Base-by-base conservation (phyloP, 1,140 invertebrate genomes). In the Anastatus disparis region DNA sequence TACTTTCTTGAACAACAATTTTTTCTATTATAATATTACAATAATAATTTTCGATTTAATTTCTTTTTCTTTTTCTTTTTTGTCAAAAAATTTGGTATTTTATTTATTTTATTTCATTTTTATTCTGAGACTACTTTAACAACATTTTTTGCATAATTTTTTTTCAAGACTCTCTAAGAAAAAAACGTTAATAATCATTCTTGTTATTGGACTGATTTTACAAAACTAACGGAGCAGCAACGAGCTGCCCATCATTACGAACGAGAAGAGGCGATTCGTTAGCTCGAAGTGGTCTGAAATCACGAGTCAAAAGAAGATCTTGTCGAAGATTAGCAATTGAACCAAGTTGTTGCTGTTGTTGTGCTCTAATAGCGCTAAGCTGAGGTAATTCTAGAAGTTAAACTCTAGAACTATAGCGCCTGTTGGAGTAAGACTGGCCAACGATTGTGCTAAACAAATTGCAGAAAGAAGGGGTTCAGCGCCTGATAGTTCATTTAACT, bases 341-440 rank as follows among this genome's bases (percentile, higher is more conserved):
- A 17, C 42, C 38, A 35, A 26, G 56, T n/a, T n/a, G n/a, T 8
- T 40, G 31, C 26, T 69, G 67, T 20, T 53, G 68, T n/a, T 52
- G 24, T 4, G 12, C 6, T 35, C 58, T 40, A 13, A 29, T 9
- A 2, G 40, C 35, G 15, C 24, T 52, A 0, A 61, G n/a, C 3
- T 69, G 56, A 1, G 44, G 31, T 9, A 48, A 55, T 10, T 56
- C 58, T 2, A 55, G 13, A 1, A 31, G 0, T 13, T 61, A 50
- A n/a, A 27, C 17, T 2, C 50, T 38, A 8, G 56, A 69, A 15
- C 6, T 69, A 13, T 26, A 13, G 17, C 58, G 24, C 68, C 68
- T 70, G 38, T 22, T 10, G 68, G 44, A 15, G 8, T 55, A 1
- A 55, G 2, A 27, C 40, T 62, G 22, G 68, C 40, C 15, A 63